Evolutionary conservation across 1,140 invertebrate genomes (phyloP).

Genomic region (Calephelis nemesis): DNA sequence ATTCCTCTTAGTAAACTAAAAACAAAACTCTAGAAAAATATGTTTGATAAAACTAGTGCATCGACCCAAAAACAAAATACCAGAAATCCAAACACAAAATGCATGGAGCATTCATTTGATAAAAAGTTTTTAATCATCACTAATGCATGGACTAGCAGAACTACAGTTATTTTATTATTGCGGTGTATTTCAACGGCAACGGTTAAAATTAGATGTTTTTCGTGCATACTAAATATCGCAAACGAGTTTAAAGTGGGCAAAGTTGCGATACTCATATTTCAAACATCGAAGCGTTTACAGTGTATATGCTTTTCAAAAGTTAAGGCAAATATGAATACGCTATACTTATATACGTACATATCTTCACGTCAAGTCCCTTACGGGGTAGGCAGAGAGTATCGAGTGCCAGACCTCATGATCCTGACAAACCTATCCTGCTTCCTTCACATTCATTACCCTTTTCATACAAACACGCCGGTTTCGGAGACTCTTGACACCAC

Average conservation of each 20-base stretch:
- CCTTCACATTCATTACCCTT: too few relatives aligned
- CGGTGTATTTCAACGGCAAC: not conserved
- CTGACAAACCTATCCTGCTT: too few relatives aligned
- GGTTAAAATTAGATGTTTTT: conserved; percentile 16
- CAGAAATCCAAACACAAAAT: not conserved
- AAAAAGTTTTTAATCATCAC: conserved; percentile 15
- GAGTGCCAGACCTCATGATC: too few relatives aligned
- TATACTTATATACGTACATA: too few relatives aligned
- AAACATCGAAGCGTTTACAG: conserved; percentile 3
- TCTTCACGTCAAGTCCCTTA: too few relatives aligned
- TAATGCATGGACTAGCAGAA: not conserved
- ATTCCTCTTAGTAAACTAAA: too few relatives aligned
- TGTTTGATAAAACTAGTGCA: too few relatives aligned
- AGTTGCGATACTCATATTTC: conserved; percentile 3
- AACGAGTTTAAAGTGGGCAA: conserved; percentile 5
- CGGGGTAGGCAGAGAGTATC: too few relatives aligned
- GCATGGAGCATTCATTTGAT: not conserved
- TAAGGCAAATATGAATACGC: not conserved
- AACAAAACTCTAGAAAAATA: too few relatives aligned
- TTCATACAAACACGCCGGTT: too few relatives aligned
- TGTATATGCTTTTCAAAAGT: not conserved
- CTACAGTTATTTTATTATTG: conserved; percentile 3
- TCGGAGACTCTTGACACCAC: too few relatives aligned
- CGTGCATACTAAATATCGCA: conserved; percentile 15
- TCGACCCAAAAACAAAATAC: too few relatives aligned